A percentile compares a stretch with the other conserved stretches of the same genome.
Evolutionary conservation across 2,888 invertebrate genomes (phyloP).

Genomic region (Scaptomyza reducta): DNA sequence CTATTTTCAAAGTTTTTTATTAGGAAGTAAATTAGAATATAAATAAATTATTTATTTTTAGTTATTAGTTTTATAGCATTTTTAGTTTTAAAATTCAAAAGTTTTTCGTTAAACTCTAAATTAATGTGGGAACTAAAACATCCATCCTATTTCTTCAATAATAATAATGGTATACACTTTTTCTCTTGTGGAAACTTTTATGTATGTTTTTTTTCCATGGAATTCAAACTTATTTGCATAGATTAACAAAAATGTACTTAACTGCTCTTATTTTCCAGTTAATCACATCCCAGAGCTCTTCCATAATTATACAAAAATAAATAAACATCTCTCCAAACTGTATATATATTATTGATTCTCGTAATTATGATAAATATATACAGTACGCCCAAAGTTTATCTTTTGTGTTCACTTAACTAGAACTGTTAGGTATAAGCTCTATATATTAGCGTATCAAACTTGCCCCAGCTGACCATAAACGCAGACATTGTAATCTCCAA

Average conservation of each 20-base stretch:
- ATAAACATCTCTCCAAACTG: too few species aligned
- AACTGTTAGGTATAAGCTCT: not conserved
- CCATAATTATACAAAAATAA: too few species aligned
- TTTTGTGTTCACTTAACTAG: too few species aligned
- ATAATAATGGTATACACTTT: too few species aligned
- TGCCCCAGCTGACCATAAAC: not conserved
- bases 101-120: too few species aligned
- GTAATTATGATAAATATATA: too few species aligned
- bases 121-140: not conserved
- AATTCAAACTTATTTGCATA: not conserved
- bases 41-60: too few species aligned
- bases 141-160: too few species aligned
- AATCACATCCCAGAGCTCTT: not conserved
- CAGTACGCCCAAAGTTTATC: too few species aligned
- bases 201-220: not conserved
- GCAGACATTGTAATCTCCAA: constrained; percentile 2
- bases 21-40: too few species aligned
- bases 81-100: not conserved
- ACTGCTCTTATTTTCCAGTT: not conserved
- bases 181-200: not conserved
- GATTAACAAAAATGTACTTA: not conserved
- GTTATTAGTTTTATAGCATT: too few species aligned
- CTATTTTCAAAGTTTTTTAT: too few species aligned
- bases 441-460: constrained; percentile 1
- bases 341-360: not conserved